phyloP scores from a whole-genome alignment of 2,113 vertebrate species.

The Grammatotria lemairii region DNA sequence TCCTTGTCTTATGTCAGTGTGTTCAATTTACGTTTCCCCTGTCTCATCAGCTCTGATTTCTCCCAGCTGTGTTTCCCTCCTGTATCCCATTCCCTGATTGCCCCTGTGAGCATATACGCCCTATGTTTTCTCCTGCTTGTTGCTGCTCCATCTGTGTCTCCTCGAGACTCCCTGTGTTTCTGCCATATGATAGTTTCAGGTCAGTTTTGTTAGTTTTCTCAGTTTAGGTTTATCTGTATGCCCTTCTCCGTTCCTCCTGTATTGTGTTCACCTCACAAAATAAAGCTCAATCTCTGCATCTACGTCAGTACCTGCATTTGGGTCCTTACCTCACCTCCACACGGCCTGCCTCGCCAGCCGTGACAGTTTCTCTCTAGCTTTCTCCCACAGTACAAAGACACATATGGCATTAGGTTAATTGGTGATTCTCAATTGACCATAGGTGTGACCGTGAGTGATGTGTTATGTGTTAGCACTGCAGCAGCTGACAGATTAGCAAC shows the following conservation, averaged over 20 bases:
- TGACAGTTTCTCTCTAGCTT: neutral
- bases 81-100: neutral
- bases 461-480: neutral
- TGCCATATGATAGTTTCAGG: neutral
- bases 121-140: neutral
- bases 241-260: accelerated
- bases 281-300: neutral
- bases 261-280: neutral
- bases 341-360: neutral
- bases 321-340: neutral
- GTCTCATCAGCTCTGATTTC: neutral
- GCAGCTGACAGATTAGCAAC: neutral
- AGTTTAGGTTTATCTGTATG: neutral
- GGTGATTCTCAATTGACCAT: neutral
- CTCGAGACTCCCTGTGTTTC: neutral
- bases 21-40: neutral
- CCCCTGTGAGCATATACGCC: neutral
- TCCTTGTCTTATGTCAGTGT: neutral
- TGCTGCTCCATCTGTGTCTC: neutral
- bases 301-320: neutral
- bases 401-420: neutral
- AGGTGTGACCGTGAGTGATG: neutral
- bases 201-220: neutral
- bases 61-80: neutral
- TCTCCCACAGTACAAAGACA: neutral